Percentiles rank a stretch among this genome's conserved stretches.
Evolutionary conservation across 2,797 vertebrate species (phyloP).

Genomic region (Esox masquinongy): DNA sequence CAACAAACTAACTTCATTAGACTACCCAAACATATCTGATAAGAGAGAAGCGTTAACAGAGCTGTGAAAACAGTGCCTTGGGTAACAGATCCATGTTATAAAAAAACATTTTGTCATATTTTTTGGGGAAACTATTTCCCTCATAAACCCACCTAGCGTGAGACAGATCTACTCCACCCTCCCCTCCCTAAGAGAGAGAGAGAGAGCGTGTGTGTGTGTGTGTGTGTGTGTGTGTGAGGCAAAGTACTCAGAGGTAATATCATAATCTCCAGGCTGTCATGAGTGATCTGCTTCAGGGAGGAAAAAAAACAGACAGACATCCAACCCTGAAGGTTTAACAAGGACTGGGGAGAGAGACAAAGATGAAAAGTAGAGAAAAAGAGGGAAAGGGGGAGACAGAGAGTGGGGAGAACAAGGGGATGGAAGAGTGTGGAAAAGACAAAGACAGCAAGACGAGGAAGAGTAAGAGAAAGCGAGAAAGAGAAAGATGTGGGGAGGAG

Average conservation of each 20-base stretch:
- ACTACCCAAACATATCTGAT: no score
- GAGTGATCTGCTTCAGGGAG: constrained; percentile 36
- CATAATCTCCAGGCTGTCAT: constrained; percentile 50
- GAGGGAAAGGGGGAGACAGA: constrained; percentile 17
- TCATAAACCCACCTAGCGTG: constrained; percentile 29
- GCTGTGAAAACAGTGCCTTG: no score
- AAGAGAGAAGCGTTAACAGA: no score
- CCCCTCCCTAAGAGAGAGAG: no score
- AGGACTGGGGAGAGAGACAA: background rate
- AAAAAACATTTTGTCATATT: constrained; percentile 21
- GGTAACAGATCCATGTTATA: constrained; percentile 7
- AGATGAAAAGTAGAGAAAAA: background rate
- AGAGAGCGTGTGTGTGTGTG: no score
- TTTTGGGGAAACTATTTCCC: constrained; percentile 27
- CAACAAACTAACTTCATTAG: no score
- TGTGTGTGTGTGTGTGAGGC: constrained; percentile 20
- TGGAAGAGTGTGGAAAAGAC: background rate
- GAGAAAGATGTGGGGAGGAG: constrained; percentile 13
- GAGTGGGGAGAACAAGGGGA: constrained; percentile 23
- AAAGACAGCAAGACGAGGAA: constrained; percentile 24
- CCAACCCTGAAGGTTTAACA: constrained; percentile 46
- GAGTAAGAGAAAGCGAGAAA: constrained; percentile 19
- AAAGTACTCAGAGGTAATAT: constrained; percentile 42
- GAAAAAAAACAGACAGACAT: constrained; percentile 27
- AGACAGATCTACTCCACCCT: constrained; percentile 16